phyloP scores from a whole-genome alignment of 2,113 vertebrate species.

The Poecilia latipinna region DNA sequence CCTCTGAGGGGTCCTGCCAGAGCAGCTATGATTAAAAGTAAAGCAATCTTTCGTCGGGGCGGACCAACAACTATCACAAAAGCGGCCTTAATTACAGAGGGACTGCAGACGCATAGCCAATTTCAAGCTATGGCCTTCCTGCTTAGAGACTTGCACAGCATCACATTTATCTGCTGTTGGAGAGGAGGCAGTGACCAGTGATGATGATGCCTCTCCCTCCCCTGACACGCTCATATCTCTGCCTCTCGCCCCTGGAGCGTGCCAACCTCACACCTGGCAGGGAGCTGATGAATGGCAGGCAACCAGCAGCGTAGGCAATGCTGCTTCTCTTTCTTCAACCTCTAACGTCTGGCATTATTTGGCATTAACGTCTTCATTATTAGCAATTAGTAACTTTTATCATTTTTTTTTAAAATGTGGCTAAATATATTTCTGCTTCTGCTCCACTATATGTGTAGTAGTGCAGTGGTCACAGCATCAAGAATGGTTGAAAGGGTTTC shows the following conservation, averaged over 20 bases:
- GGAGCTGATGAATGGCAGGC: slow-evolving; percentile 68
- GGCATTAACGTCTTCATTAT: slow-evolving; percentile 6
- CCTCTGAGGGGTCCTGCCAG: slow-evolving; percentile 46
- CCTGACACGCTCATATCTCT: slow-evolving; percentile 49
- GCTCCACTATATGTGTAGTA: slow-evolving; percentile 7
- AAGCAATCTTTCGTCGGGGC: slow-evolving; percentile 55
- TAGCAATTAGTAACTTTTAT: slow-evolving; percentile 21
- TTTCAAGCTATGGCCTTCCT: slow-evolving; percentile 39
- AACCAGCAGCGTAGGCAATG: slow-evolving; percentile 54
- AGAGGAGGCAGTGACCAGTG: slow-evolving; percentile 47
- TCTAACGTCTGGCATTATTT: slow-evolving; percentile 20
- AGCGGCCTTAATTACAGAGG: slow-evolving; percentile 44
- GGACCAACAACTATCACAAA: slow-evolving; percentile 46
- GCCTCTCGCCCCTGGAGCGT: slow-evolving; percentile 51
- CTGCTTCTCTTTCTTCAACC: slow-evolving; percentile 40
- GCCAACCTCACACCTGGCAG: slow-evolving; percentile 73
- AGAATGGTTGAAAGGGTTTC: slow-evolving; percentile 8
- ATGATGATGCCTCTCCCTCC: slow-evolving; percentile 44
- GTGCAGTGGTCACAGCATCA: slow-evolving; percentile 3
- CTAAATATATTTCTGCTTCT: slow-evolving; percentile 10
- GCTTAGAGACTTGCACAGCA: slow-evolving; percentile 23
- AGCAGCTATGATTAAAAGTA: slow-evolving; percentile 66
- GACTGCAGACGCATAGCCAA: slow-evolving; percentile 30
- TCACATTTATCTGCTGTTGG: slow-evolving; percentile 51
- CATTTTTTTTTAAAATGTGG: background rate